phyloP scores from a whole-genome alignment of 35 echinoderm and acorn worm species.

The Apostichopus californicus region DNA sequence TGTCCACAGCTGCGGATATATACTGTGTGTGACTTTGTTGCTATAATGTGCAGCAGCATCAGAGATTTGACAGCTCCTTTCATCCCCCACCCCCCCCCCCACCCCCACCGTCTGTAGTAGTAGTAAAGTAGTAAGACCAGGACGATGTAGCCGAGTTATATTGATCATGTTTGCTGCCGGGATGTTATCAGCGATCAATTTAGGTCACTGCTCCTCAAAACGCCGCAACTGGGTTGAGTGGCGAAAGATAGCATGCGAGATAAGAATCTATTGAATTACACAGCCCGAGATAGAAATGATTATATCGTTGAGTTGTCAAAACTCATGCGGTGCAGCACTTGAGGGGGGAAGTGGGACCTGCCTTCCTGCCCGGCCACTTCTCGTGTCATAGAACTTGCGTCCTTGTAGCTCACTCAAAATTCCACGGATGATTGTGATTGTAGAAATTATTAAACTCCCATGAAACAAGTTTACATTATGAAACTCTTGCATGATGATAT shows the following conservation, averaged over 20 bases:
- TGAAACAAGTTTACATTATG: too few species aligned
- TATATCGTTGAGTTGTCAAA: not conserved
- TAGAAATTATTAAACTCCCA: too few species aligned
- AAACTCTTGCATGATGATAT: too few species aligned
- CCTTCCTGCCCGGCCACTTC: not conserved
- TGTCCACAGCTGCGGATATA: not conserved
- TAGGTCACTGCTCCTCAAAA: constrained; percentile 17
- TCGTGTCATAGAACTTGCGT: not conserved
- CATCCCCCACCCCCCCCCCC: too few species aligned
- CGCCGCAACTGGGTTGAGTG: constrained; percentile 3
- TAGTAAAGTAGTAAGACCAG: too few species aligned
- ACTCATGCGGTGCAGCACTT: too few species aligned
- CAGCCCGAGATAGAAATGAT: not conserved
- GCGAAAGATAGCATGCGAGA: not conserved
- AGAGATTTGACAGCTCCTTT: too few species aligned
- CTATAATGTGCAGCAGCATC: too few species aligned
- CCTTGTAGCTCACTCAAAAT: too few species aligned
- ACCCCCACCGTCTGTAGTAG: too few species aligned
- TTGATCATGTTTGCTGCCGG: not conserved
- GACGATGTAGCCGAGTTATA: not conserved
- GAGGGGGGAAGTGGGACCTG: not conserved
- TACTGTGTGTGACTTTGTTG: not conserved
- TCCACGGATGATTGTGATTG: too few species aligned
- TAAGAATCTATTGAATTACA: constrained; percentile 7
- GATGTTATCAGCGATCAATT: constrained; percentile 38